Conservation (phyloP, 2,797 vertebrate species). For the Acipenser ruthenus region DNA sequence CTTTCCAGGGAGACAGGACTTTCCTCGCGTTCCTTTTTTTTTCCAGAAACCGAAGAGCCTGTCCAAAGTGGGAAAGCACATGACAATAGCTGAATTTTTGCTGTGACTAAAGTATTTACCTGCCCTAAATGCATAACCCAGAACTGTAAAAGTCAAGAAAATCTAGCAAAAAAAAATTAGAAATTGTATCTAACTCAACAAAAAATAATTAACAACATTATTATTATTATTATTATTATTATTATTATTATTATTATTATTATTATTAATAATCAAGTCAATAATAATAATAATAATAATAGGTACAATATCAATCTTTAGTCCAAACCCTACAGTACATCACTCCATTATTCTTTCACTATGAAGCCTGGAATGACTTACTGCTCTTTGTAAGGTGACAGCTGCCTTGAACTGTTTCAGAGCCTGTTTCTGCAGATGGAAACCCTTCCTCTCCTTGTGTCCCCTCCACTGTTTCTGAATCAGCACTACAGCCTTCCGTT, state of each 20-base stretch:
- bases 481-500: constrained; percentile 68
- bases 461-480: constrained; percentile 88
- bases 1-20: constrained; percentile 54
- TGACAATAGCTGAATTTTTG: neutral
- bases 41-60: constrained; percentile 72
- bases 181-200: neutral
- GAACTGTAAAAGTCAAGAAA: neutral
- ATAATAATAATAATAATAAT: too few species aligned
- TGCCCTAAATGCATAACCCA: too few species aligned
- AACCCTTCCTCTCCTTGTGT: constrained; percentile 59
- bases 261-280: too few species aligned
- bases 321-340: neutral
- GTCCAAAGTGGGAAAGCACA: constrained; percentile 3
- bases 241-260: neutral
- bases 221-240: neutral
- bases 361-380: constrained; percentile 12
- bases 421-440: constrained; percentile 49
- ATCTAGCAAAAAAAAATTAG: neutral
- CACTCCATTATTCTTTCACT: neutral
- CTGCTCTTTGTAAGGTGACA: constrained; percentile 36
- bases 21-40: constrained; percentile 45
- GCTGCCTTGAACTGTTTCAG: constrained; percentile 39
- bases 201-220: neutral
- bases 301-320: neutral
- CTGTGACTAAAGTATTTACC: too few species aligned